These are phyloP conservation scores for Rhinoraja longicauda DNA, from an alignment of 2,797 vertebrate species.

Conservation along the genomic window DNA sequence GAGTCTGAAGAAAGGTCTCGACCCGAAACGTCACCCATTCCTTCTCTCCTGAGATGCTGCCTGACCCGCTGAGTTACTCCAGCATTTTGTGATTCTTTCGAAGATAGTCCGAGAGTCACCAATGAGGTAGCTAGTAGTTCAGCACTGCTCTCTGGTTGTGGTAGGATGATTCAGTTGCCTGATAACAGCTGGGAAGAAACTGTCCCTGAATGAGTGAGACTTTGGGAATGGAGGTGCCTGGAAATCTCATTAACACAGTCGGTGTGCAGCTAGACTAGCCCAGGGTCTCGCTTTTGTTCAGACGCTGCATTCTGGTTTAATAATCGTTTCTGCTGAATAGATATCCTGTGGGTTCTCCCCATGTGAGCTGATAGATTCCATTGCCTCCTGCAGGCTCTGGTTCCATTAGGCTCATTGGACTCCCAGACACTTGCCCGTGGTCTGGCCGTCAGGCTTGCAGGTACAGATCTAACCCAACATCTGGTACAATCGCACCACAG, in stretches of 20 bases:
- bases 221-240: background rate
- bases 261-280: background rate
- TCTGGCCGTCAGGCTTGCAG: background rate
- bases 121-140: too few relatives aligned
- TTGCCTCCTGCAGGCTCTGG: background rate
- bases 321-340: background rate
- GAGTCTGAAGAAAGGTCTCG: too few relatives aligned
- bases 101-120: too few relatives aligned
- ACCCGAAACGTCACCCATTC: too few relatives aligned
- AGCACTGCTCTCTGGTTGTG: too few relatives aligned
- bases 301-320: background rate
- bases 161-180: too few relatives aligned
- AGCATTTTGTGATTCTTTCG: too few relatives aligned
- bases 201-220: too few relatives aligned
- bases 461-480: background rate
- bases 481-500: background rate
- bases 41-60: too few relatives aligned
- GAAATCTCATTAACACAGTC: background rate
- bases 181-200: too few relatives aligned
- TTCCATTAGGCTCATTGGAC: background rate
- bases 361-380: background rate
- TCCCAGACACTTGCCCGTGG: background rate
- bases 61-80: too few relatives aligned
- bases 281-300: background rate
- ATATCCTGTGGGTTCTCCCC: background rate